These are phyloP conservation scores for Chaenogobius annularis DNA, from an alignment of 2,113 vertebrate species.

Conservation along the genomic window DNA sequence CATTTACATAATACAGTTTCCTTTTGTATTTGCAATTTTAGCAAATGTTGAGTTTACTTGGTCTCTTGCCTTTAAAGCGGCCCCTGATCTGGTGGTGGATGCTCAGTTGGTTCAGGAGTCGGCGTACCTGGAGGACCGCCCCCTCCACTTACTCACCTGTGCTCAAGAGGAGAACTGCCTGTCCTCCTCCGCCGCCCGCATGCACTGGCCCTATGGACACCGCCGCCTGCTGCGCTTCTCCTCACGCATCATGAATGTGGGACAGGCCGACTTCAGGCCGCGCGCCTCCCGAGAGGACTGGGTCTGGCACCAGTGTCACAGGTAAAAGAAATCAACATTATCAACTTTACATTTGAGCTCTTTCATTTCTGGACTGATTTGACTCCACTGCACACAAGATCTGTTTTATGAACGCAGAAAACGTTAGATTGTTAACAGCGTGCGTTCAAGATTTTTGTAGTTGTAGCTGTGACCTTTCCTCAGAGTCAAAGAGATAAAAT, in stretches of 20 bases:
- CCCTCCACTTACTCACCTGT: slow-evolving; percentile 88
- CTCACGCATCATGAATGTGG: slow-evolving; percentile 93
- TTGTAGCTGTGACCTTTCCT: neutral
- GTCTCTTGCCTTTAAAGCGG: slow-evolving; percentile 68
- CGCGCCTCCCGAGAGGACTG: slow-evolving; percentile 86
- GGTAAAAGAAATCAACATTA: slow-evolving; percentile 66
- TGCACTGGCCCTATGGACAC: slow-evolving; percentile 92
- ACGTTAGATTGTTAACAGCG: neutral
- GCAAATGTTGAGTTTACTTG: slow-evolving; percentile 2
- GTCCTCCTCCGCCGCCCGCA: slow-evolving; percentile 84
- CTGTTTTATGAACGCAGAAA: neutral
- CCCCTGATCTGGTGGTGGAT: slow-evolving; percentile 91
- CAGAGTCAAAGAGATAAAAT: neutral
- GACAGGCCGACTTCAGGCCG: slow-evolving; percentile 90
- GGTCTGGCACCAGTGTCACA: slow-evolving; percentile 98
- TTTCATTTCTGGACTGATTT: neutral
- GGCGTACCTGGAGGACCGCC: slow-evolving; percentile 93
- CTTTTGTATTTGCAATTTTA: neutral
- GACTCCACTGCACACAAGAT: neutral
- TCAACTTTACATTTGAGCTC: neutral
- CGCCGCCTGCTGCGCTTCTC: slow-evolving; percentile 96
- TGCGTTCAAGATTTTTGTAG: neutral
- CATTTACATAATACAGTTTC: neutral
- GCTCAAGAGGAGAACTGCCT: slow-evolving; percentile 95
- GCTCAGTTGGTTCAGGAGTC: slow-evolving; percentile 92